Base-by-base conservation (phyloP, 1,140 invertebrate species). In the Pseudomyrmex flavicornis region DNA sequence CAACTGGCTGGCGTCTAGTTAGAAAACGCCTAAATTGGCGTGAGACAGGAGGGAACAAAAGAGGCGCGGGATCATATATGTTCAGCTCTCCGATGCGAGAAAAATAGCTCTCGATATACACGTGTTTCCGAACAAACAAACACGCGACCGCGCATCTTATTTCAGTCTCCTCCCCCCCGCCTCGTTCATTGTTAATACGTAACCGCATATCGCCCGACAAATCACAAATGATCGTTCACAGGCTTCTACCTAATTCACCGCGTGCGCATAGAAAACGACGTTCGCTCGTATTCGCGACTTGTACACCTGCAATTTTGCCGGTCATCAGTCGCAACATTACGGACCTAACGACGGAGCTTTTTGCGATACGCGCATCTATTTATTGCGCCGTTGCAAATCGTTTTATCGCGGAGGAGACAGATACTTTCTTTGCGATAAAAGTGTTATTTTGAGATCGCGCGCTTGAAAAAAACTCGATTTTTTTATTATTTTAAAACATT, bases 281-380 rank as follows among this genome's bases (percentile, higher is more conserved):
- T 59, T 61, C 48, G 35, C 35, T 44, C 17, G 10, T 62, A 9
- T 26, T 26, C 22, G 17, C 65, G 65, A 79, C 65, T 52, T 20
- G 20, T 70, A 54, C 65, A 72, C 76, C 66, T 80, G 76, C 76
- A 80, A 80, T 80, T 80, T 80, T 44, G 65, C n/a, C 66, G 76
- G 76, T 72, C 66, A 50, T 80, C 76, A 80, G 66, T 72, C 54
- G 76, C 54, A 59, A 80, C 44, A 58, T 80, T 80, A 50, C 13
- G 54, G 59, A 72, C n/a, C 20, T 61, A 70, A 72, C 44, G 20
- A 61, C 54, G 54, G 54, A 80, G 17, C 76, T 72, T 35, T 80
- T 80, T 70, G 52, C 58, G 54, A 12, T 12, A 48, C 17, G 65
- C 44, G 76, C 15, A 59, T 70, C 15, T 70, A 80, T 72, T 35